Conservation (phyloP, 2,888 invertebrate species). For the Elmis aenea region DNA sequence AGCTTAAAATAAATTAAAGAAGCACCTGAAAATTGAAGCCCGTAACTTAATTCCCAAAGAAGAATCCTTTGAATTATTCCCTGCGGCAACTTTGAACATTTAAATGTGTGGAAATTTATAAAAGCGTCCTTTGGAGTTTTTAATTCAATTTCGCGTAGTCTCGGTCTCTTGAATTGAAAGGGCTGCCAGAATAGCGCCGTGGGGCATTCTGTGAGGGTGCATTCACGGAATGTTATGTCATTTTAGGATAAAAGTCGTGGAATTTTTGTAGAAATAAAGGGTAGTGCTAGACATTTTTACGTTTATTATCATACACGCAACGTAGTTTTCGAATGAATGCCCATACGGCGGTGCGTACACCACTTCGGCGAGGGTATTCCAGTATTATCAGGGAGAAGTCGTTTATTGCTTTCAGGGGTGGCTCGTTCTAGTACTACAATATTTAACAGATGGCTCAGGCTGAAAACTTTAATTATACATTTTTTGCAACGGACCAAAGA, state of each 20-base stretch:
- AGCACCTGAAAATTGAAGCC: slow-evolving; percentile 22
- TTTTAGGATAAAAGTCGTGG: slow-evolving; percentile 9
- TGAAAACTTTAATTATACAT: too few species aligned
- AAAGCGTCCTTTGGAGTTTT: slow-evolving; percentile 25
- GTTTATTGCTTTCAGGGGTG: slow-evolving; percentile 10
- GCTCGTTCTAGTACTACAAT: too few species aligned
- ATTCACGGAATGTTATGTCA: too few species aligned
- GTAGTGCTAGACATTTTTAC: too few species aligned
- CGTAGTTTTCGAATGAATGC: too few species aligned
- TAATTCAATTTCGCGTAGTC: slow-evolving; percentile 24
- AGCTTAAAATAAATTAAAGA: too few species aligned
- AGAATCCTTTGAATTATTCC: slow-evolving; percentile 22
- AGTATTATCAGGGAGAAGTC: too few species aligned
- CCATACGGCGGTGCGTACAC: too few species aligned
- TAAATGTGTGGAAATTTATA: slow-evolving; percentile 26
- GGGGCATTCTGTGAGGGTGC: slow-evolving; percentile 6
- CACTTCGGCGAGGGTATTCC: too few species aligned
- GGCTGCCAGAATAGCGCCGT: slow-evolving; percentile 10
- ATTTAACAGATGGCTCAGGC: too few species aligned
- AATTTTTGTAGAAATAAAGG: slow-evolving; percentile 11
- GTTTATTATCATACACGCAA: too few species aligned
- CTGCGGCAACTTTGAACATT: slow-evolving; percentile 20
- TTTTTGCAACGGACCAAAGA: too few species aligned
- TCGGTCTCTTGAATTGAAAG: slow-evolving; percentile 20
- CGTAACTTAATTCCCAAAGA: slow-evolving; percentile 23